Evolutionary conservation across 2,888 invertebrate species (phyloP).

Genomic region (Ophion obscuratus): DNA sequence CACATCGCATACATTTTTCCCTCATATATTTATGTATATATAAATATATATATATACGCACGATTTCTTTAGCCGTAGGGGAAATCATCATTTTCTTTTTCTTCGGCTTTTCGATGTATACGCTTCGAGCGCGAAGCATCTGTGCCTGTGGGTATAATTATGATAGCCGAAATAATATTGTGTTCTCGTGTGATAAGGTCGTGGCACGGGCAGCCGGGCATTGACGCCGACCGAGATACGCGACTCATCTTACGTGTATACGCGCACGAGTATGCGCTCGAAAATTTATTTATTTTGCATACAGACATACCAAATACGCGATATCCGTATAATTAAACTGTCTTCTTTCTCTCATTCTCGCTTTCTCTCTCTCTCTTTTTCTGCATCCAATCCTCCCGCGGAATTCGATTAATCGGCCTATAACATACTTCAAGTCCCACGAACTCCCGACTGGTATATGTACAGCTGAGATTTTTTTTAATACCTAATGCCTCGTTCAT

Average conservation of each 20-base stretch:
- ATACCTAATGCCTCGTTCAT: conserved; percentile 36
- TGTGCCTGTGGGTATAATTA: conserved; percentile 30
- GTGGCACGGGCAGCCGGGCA: conserved; percentile 78
- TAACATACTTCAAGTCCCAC: conserved; percentile 31
- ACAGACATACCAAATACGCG: conserved; percentile 23
- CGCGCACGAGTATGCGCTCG: not conserved
- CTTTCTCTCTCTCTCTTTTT: not conserved
- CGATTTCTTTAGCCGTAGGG: not conserved
- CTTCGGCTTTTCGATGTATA: not conserved
- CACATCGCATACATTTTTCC: too few species aligned
- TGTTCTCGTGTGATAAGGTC: conserved; percentile 74
- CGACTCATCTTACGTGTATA: conserved; percentile 40
- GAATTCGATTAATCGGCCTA: conserved; percentile 82
- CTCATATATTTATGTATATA: too few species aligned
- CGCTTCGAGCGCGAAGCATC: not conserved
- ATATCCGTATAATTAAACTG: conserved; percentile 24
- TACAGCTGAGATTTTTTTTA: conserved; percentile 15
- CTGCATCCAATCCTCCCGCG: conserved; percentile 72
- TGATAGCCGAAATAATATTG: conserved; percentile 68
- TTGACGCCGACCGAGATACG: conserved; percentile 72
- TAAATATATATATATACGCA: not conserved
- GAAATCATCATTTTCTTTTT: not conserved
- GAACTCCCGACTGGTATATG: conserved; percentile 10
- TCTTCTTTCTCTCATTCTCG: conserved; percentile 41
- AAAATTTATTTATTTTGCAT: conserved; percentile 10